Evolutionary conservation across 2,888 invertebrate species (phyloP), one percentile per base, ranked within the genome.

Genomic region (Anarsia innoxiella): DNA sequence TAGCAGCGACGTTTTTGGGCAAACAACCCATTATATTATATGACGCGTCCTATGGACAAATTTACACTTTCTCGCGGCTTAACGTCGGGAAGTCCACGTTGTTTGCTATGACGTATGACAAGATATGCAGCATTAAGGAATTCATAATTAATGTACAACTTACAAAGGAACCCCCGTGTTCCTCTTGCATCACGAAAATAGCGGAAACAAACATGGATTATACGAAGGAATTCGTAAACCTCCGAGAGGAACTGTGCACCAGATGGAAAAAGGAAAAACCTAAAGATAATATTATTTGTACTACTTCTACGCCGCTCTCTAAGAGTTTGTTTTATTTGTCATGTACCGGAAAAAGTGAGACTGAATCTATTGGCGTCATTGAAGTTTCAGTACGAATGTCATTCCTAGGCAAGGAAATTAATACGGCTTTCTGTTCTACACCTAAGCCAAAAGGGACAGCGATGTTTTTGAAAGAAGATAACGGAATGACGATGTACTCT

Each of bases 81-180:
- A 82, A 84, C 44, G 67, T 79, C 2, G 83, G 83, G 1, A 83
- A 82, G 54, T 84, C 83, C 0, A 75, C 66, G 3, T 48, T 84
- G 37, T 84, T 83, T 47, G 83, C 83, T 1, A 83, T 84, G 78
- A 83, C 83, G 4, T 84, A 82, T 39, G 83, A 83, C 30, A 82
- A 74, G 60, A 84, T 84, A 53, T 82, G 80, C 46, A 48, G 49
- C 34, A 72, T 83, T 12, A 53, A 67, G 43, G 75, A 79, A 28
- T 83, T 84, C 42, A 53, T 66, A 43, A 66, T 84, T 19, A 36
- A 61, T 27, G 48, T 83, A 37, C 58, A 73, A 46, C 44, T 83
- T 23, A 71, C 72, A 0, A 84, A 82, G 46, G 72, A 83, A 45
- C 82, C 83, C 1, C 78, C 82, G 1, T 84, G 83, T 45, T 62